Evolutionary conservation across 1,140 invertebrate genomes (phyloP).

Genomic region (Drosophila biarmipes): DNA sequence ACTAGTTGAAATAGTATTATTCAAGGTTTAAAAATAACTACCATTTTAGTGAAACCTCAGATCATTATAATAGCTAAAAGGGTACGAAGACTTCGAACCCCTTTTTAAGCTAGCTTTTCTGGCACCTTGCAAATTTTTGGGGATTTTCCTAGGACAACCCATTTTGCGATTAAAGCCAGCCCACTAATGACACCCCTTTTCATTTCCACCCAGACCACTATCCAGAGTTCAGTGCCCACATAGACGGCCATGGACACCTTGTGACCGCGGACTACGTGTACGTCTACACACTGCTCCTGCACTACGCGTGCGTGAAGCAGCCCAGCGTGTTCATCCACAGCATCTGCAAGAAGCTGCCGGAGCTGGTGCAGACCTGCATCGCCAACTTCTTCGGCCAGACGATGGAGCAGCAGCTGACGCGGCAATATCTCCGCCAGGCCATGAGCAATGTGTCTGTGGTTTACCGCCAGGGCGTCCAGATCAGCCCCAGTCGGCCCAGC

Average conservation of each 20-base stretch:
- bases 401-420: slow-evolving; percentile 36
- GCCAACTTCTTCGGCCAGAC: slow-evolving; percentile 59
- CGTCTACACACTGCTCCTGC: slow-evolving; percentile 70
- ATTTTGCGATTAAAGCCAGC: too few species aligned
- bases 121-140: not conserved
- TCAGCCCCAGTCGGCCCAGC: not conserved
- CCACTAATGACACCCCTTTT: too few species aligned
- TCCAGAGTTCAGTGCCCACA: slow-evolving; percentile 54
- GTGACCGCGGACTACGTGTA: slow-evolving; percentile 56
- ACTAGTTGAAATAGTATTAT: too few species aligned
- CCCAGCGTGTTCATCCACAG: slow-evolving; percentile 61
- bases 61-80: too few species aligned
- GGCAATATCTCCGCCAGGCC: slow-evolving; percentile 35
- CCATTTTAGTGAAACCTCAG: too few species aligned
- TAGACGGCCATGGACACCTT: slow-evolving; percentile 36
- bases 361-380: slow-evolving; percentile 49
- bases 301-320: slow-evolving; percentile 70
- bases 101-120: too few species aligned
- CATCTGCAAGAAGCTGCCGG: slow-evolving; percentile 61
- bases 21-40: too few species aligned
- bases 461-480: not conserved
- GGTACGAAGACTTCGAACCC: too few species aligned
- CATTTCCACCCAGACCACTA: slow-evolving; percentile 48
- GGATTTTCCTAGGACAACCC: not conserved
- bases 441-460: slow-evolving; percentile 44